Conservation (phyloP, 2,797 vertebrate species). For the Selene dorsalis region DNA sequence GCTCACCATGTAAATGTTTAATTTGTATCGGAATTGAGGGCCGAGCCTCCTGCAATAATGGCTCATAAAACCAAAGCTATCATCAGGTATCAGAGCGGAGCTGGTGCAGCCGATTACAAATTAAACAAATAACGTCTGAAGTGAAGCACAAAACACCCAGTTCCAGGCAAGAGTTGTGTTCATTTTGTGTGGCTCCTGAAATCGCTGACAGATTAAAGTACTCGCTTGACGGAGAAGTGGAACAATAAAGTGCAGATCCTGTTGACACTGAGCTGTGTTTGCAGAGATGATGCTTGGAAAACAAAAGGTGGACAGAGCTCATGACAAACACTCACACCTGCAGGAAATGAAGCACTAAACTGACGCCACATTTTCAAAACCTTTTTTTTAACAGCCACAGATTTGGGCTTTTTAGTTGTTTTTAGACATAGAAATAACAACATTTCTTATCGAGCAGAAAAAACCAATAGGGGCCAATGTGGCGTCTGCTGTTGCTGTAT, state of each 20-base stretch:
- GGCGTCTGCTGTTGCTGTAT: not conserved
- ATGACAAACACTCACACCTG: conserved; percentile 51
- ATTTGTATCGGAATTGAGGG: conserved; percentile 50
- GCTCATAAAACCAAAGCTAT: conserved; percentile 60
- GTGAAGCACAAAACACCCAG: conserved; percentile 18
- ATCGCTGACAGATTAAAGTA: conserved; percentile 25
- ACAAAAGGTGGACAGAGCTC: conserved; percentile 45
- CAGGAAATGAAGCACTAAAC: conserved; percentile 25
- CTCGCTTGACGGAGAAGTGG: conserved; percentile 41
- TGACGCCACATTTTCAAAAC: not conserved
- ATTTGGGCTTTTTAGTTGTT: not conserved
- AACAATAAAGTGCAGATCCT: conserved; percentile 48
- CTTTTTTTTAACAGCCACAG: not conserved
- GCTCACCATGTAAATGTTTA: conserved; percentile 68
- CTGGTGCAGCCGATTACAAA: conserved; percentile 28
- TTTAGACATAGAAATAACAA: not conserved
- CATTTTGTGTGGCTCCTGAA: not conserved
- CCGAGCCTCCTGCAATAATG: conserved; percentile 12
- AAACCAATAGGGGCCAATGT: not conserved
- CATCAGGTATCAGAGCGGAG: conserved; percentile 31
- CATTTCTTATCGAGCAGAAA: not conserved
- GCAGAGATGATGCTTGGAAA: conserved; percentile 42
- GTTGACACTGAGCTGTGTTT: conserved; percentile 50
- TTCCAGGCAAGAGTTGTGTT: not conserved
- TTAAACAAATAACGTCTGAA: conserved; percentile 7